These are phyloP conservation scores for Latheticus oryzae DNA, from an alignment of 2,888 invertebrate species.

Conservation along the genomic window DNA sequence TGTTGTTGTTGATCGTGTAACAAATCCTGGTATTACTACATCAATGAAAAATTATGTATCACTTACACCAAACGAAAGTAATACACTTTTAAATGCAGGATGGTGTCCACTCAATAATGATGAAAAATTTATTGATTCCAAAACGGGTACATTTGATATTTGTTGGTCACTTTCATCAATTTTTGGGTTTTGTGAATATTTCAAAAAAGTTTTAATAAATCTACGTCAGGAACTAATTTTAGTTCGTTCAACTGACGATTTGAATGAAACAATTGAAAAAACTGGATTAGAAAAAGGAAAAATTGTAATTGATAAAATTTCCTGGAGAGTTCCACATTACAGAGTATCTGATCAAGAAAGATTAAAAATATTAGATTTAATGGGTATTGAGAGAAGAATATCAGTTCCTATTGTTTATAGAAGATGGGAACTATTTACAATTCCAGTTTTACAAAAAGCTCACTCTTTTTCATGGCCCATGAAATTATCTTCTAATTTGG, in stretches of 20 bases:
- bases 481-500: background rate
- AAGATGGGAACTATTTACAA: conserved; percentile 1
- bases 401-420: background rate
- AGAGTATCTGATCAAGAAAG: background rate
- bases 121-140: conserved; percentile 3
- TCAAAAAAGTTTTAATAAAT: background rate
- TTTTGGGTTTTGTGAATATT: conserved; percentile 6
- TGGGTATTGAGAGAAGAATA: background rate
- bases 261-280: conserved; percentile 4
- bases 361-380: background rate
- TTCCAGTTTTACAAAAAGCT: background rate
- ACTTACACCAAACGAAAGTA: conserved; percentile 5
- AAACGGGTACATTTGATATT: background rate
- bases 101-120: background rate
- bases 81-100: background rate
- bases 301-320: background rate
- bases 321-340: conserved; percentile 1
- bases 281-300: background rate
- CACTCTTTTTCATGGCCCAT: background rate
- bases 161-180: background rate
- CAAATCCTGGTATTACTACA: conserved; percentile 10
- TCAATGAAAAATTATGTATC: conserved; percentile 11
- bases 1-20: background rate
- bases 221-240: conserved; percentile 3
- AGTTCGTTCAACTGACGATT: conserved; percentile 1